phyloP scores from a whole-genome alignment of 2,888 invertebrate species.

The Agriotes lineatus region DNA sequence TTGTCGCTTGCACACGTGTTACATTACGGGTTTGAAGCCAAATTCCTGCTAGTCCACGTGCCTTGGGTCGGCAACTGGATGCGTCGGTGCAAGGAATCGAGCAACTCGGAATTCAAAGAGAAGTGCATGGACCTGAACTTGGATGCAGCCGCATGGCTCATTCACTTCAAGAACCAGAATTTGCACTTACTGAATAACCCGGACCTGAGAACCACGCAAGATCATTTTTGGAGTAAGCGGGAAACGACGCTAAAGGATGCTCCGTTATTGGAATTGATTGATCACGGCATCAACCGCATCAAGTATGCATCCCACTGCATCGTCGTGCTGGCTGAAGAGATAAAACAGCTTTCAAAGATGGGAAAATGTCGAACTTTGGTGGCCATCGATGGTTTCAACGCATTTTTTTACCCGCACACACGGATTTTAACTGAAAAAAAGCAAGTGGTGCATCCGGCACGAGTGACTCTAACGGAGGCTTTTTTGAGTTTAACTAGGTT shows the following conservation, averaged over 20 bases:
- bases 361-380: slow-evolving; percentile 86
- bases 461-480: slow-evolving; percentile 81
- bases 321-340: slow-evolving; percentile 81
- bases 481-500: slow-evolving; percentile 82
- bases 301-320: slow-evolving; percentile 90
- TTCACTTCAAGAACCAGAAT: slow-evolving; percentile 89
- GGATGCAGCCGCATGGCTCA: slow-evolving; percentile 87
- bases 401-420: slow-evolving; percentile 82
- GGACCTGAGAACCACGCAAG: slow-evolving; percentile 74
- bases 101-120: slow-evolving; percentile 77
- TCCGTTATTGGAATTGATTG: slow-evolving; percentile 78
- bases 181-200: slow-evolving; percentile 71
- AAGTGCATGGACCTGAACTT: slow-evolving; percentile 86
- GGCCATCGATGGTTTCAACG: slow-evolving; percentile 91
- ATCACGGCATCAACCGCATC: slow-evolving; percentile 86
- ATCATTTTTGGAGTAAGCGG: slow-evolving; percentile 88
- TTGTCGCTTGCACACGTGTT: slow-evolving; percentile 82
- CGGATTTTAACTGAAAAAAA: slow-evolving; percentile 78
- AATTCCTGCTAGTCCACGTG: slow-evolving; percentile 83
- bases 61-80: slow-evolving; percentile 89
- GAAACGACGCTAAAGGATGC: slow-evolving; percentile 81
- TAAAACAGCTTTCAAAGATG: slow-evolving; percentile 76
- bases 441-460: slow-evolving; percentile 75
- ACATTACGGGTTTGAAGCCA: slow-evolving; percentile 81
- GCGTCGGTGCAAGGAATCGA: slow-evolving; percentile 78